A percentile compares a stretch with the other conserved stretches of the same genome.
Conservation (phyloP, 2,113 vertebrate species). For the Nothocercus nigrocapillus region DNA sequence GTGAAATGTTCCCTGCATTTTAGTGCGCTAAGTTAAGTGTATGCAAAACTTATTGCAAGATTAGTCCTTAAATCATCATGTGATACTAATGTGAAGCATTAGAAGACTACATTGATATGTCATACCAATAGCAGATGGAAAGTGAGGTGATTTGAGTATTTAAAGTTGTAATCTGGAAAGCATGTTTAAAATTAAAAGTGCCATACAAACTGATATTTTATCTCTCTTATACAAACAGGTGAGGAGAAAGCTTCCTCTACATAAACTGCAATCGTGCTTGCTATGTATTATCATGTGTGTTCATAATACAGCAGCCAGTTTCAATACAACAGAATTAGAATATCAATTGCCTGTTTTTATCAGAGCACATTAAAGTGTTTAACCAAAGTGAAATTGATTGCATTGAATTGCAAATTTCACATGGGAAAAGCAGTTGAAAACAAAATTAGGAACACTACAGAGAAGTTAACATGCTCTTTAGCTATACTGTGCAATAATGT, state of each 20-base stretch:
- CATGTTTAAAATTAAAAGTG: neutral
- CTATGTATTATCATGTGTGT: slow-evolving; percentile 24
- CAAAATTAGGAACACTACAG: slow-evolving; percentile 17
- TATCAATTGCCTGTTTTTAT: slow-evolving; percentile 62
- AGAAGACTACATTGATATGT: neutral
- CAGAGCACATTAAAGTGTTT: slow-evolving; percentile 61
- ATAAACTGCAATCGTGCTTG: neutral
- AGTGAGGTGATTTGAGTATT: neutral
- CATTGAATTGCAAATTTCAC: slow-evolving; percentile 70
- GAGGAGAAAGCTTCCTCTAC: neutral
- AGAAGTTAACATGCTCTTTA: neutral
- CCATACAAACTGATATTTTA: neutral
- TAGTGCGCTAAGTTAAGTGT: neutral
- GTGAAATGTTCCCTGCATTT: neutral
- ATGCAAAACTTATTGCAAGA: neutral
- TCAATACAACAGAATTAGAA: slow-evolving; percentile 60
- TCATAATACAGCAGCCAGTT: slow-evolving; percentile 35
- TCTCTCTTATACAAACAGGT: neutral
- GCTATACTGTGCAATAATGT: neutral
- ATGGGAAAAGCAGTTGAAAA: slow-evolving; percentile 25
- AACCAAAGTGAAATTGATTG: slow-evolving; percentile 63
- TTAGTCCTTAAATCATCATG: neutral
- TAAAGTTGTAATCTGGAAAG: neutral
- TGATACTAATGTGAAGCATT: neutral
- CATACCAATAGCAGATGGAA: neutral